Evolutionary conservation across 92 coral and sea anemone genomes (phyloP).

Genomic region (Pocillopora grandis): DNA sequence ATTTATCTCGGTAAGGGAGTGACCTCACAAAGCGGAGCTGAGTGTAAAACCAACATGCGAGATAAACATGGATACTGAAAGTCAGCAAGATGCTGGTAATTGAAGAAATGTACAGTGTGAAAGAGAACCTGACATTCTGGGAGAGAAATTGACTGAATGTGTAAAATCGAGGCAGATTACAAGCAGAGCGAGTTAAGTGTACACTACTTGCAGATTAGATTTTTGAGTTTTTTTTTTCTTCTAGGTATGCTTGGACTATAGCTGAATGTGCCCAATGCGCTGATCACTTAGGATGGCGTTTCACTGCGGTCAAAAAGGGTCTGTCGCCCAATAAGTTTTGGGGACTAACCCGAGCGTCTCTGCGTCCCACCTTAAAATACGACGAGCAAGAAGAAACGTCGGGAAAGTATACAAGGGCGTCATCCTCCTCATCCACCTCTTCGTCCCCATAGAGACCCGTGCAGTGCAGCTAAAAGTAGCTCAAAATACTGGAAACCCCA

Average conservation of each 20-base stretch:
- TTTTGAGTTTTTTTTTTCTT: neutral
- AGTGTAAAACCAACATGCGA: too few species aligned
- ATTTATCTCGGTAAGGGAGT: too few species aligned
- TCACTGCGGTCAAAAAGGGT: conserved; percentile 91
- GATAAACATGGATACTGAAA: too few species aligned
- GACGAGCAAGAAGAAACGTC: conserved; percentile 44
- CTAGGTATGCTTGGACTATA: conserved; percentile 97
- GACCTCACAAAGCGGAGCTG: too few species aligned
- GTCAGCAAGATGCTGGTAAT: too few species aligned
- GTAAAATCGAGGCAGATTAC: neutral
- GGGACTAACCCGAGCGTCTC: conserved; percentile 95
- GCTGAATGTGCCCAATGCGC: conserved; percentile 94
- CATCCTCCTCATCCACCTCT: conserved; percentile 16
- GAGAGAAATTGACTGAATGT: too few species aligned
- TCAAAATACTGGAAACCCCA: neutral
- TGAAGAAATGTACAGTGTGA: too few species aligned
- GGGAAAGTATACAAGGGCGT: neutral
- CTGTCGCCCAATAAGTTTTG: conserved; percentile 90
- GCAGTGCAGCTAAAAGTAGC: neutral
- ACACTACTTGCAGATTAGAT: neutral
- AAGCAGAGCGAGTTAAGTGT: neutral
- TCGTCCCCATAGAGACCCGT: neutral
- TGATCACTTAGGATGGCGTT: conserved; percentile 95
- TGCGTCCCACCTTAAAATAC: conserved; percentile 80
- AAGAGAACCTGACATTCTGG: neutral